Conservation (phyloP, 2,113 vertebrate species). For the Sula dactylatra region DNA sequence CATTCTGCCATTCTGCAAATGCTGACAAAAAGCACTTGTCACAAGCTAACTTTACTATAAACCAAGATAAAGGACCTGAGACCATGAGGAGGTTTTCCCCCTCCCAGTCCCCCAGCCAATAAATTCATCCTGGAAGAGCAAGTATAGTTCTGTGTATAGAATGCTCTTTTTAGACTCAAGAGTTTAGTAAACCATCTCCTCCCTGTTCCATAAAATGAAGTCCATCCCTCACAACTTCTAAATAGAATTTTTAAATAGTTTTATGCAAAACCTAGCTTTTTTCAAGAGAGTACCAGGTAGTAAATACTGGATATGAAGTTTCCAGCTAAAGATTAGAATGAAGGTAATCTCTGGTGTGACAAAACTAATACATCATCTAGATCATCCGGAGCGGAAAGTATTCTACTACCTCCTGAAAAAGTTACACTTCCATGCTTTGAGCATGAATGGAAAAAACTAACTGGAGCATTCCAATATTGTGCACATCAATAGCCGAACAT, state of each 20-base stretch:
- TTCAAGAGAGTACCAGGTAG: neutral
- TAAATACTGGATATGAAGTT: neutral
- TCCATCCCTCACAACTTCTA: neutral
- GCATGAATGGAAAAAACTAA: neutral
- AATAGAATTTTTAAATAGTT: too few species aligned
- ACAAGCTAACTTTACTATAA: neutral
- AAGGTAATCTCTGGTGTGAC: neutral
- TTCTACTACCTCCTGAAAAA: neutral
- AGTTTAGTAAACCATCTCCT: neutral
- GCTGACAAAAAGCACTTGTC: neutral
- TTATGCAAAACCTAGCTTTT: neutral
- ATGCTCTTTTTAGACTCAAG: neutral
- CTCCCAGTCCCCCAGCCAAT: neutral
- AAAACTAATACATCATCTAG: neutral
- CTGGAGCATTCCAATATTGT: neutral
- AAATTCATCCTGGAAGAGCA: neutral
- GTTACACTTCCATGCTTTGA: neutral
- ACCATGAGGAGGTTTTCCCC: neutral
- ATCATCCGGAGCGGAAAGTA: neutral
- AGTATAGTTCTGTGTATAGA: neutral
- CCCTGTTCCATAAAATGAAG: neutral
- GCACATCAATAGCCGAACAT: neutral
- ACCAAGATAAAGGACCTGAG: accelerated
- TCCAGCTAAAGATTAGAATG: neutral
- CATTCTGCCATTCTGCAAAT: neutral